Evolutionary conservation across 2,888 invertebrate species (phyloP).

Genomic region (Zeuzera pyrina): DNA sequence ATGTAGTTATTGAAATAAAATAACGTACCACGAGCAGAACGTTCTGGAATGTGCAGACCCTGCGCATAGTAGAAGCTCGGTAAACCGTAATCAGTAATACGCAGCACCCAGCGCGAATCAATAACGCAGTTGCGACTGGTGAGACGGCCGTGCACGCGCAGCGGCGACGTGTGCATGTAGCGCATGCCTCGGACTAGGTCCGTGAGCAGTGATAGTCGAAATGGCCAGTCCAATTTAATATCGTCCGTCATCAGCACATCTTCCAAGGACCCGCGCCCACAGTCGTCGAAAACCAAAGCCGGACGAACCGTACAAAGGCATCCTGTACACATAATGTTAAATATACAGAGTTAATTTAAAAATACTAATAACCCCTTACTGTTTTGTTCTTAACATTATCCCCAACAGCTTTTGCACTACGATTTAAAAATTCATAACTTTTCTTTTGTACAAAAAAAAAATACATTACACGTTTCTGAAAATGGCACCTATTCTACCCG

Average conservation of each 20-base stretch:
- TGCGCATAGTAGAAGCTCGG: conserved; percentile 84
- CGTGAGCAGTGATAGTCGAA: conserved; percentile 92
- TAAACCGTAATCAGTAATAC: conserved; percentile 93
- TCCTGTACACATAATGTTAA: conserved; percentile 42
- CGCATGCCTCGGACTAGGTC: conserved; percentile 95
- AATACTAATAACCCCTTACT: no score
- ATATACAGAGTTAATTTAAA: no score
- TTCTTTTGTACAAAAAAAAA: no score
- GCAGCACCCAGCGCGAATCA: conserved; percentile 96
- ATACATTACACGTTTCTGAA: no score
- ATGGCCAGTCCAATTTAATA: conserved; percentile 96
- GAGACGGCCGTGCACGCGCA: conserved; percentile 89
- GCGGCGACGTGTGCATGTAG: conserved; percentile 87
- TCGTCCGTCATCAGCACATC: conserved; percentile 92
- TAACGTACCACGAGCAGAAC: conserved; percentile 79
- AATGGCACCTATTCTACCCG: no score
- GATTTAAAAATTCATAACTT: no score
- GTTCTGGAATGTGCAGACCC: conserved; percentile 74
- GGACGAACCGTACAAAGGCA: conserved; percentile 86
- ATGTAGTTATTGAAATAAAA: no score
- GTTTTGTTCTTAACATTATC: no score
- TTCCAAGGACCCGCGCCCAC: conserved; percentile 89
- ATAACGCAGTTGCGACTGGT: conserved; percentile 94
- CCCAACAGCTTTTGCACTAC: no score
- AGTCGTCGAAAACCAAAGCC: conserved; percentile 89